These are phyloP conservation scores for Melanerpes aurifrons DNA, from an alignment of 2,113 vertebrate genomes.

Conservation along the genomic window DNA sequence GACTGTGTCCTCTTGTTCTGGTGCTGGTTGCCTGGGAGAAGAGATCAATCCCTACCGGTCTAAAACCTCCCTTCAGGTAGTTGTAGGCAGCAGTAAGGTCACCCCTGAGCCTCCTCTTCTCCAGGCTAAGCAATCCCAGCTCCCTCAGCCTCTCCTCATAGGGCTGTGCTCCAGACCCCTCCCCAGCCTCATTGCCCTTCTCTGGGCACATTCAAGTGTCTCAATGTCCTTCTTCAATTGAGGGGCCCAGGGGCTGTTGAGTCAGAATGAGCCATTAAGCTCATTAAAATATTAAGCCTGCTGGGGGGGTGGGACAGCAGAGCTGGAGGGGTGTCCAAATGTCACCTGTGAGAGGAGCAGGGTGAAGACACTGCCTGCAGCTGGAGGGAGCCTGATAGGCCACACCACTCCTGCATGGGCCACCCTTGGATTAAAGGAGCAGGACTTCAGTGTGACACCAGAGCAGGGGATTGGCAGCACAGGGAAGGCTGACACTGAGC, in stretches of 20 bases:
- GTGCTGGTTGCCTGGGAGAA: too few relatives aligned
- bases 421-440: background rate
- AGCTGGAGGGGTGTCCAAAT: background rate
- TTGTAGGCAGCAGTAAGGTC: too few relatives aligned
- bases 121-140: too few relatives aligned
- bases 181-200: too few relatives aligned
- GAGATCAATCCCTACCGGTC: too few relatives aligned
- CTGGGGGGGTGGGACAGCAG: background rate
- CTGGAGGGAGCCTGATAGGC: background rate
- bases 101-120: too few relatives aligned
- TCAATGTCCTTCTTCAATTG: too few relatives aligned
- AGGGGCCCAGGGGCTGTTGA: background rate
- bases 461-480: background rate
- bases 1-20: too few relatives aligned
- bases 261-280: background rate
- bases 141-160: too few relatives aligned
- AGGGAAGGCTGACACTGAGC: background rate
- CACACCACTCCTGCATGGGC: background rate
- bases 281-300: conserved; percentile 37
- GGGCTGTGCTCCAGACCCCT: too few relatives aligned
- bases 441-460: background rate
- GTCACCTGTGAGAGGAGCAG: background rate
- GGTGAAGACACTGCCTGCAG: background rate
- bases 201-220: too few relatives aligned
- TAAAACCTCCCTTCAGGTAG: too few relatives aligned